Conservation (phyloP, 2,113 vertebrate species). For the Seriola dumerili region DNA sequence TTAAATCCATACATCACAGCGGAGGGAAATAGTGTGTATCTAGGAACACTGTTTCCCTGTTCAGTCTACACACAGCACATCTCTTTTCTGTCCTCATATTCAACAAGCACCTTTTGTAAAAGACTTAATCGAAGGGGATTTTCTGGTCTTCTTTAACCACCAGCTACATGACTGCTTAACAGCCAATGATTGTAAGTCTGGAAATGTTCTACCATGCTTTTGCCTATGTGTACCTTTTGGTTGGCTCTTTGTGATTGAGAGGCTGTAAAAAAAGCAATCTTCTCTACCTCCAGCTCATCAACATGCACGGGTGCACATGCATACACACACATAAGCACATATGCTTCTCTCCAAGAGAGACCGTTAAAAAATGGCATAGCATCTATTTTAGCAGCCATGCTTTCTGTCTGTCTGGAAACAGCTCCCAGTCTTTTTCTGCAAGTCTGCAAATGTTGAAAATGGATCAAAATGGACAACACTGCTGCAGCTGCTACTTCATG, state of each 20-base stretch:
- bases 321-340: background rate
- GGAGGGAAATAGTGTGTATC: background rate
- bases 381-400: conserved; percentile 55
- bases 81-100: background rate
- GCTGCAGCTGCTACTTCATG: conserved; percentile 50
- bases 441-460: conserved; percentile 67
- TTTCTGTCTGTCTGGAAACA: conserved; percentile 42
- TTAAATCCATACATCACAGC: conserved; percentile 14
- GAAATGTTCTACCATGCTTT: conserved; percentile 7
- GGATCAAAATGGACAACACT: conserved; percentile 59
- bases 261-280: conserved; percentile 78
- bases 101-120: background rate
- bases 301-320: conserved; percentile 39
- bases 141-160: conserved; percentile 4
- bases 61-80: background rate
- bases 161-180: background rate
- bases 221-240: conserved; percentile 47
- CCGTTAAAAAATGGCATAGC: conserved; percentile 56
- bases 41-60: background rate
- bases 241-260: conserved; percentile 72
- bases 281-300: conserved; percentile 65
- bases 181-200: conserved; percentile 4
- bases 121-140: background rate
- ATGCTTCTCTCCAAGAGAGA: conserved; percentile 36
- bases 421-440: conserved; percentile 40